Percentiles rank a stretch among this genome's conserved stretches.
These are phyloP conservation scores for Heliconius congener DNA, from an alignment of 1,140 invertebrate species.

Conservation along the genomic window DNA sequence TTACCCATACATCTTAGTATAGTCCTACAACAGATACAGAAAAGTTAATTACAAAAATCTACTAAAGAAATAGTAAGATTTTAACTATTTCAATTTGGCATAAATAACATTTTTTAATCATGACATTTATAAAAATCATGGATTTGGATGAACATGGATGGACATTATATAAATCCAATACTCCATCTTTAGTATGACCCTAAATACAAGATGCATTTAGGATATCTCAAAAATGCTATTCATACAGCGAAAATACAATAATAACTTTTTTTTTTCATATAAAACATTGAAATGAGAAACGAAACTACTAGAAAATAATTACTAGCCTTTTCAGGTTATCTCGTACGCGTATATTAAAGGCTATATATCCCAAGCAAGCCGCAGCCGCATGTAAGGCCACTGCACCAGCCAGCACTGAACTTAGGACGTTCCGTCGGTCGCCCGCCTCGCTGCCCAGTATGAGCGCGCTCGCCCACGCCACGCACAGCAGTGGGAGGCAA, in stretches of 20 bases:
- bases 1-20: constrained; percentile 90
- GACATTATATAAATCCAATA: background rate
- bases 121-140: no score
- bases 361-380: constrained; percentile 91
- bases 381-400: constrained; percentile 88
- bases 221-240: no score
- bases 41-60: background rate
- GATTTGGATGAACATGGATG: no score
- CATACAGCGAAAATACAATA: no score
- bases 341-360: constrained; percentile 89
- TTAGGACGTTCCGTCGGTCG: constrained; percentile 81
- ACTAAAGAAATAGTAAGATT: background rate
- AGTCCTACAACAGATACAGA: constrained; percentile 83
- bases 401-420: constrained; percentile 87
- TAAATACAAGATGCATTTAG: no score
- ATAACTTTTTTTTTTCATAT: no score
- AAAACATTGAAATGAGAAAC: background rate
- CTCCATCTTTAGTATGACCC: background rate
- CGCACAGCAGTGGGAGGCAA: constrained; percentile 59
- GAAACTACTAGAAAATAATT: background rate
- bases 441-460: constrained; percentile 66
- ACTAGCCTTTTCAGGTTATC: constrained; percentile 83
- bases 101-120: no score
- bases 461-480: constrained; percentile 66
- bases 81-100: no score